Evolutionary conservation across 2,113 vertebrate species (phyloP), one percentile per base, ranked within the genome.

Genomic region (Ptyas mucosa): DNA sequence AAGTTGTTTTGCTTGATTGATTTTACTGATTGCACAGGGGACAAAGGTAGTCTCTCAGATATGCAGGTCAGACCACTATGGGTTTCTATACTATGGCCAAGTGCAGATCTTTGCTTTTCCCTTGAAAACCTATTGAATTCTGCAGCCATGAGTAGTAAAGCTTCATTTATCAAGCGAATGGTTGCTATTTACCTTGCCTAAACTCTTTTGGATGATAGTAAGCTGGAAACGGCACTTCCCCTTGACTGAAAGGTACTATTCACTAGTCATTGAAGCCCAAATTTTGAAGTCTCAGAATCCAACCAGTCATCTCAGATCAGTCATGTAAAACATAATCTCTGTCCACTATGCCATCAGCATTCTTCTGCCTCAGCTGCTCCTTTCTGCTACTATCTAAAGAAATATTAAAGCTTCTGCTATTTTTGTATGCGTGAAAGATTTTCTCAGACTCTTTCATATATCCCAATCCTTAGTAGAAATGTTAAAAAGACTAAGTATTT

Each of bases 61-160:
- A 93, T 88, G 29, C 90, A 89, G 88, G 69, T 91, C 85, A 53
- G 46, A 81, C 0, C 24, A 88, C 90, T 87, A 58, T 55, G 6
- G 34, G 91, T 21, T 89, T 81, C n/a, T 91, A 57, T 61, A 39
- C 92, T 57, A 39, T 61, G 81, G 92, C 86, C 90, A 93, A 15
- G 15, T 61, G 23, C 54, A 46, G n/a, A 92, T 14, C 49, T 49
- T 69, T 54, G 29, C 29, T 93, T 64, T 90, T 94, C 14, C 24
- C 3, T 87, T 93, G 23, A 43, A 94, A 95, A 57, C 24, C 69
- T 93, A 18, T 24, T 91, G 69, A 87, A 57, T 85, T 93, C n/a
- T 90, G 69, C 88, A 90, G 92, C 75, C 46, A 64, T 61, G 24
- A 93, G 24, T 55, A 64, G n/a, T 53, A 90, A 93, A 61, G 75